A percentile compares a stretch with the other conserved stretches of the same genome.
These are phyloP conservation scores for Trogon melanurus DNA, from an alignment of 2,113 vertebrate genomes.

Conservation along the genomic window DNA sequence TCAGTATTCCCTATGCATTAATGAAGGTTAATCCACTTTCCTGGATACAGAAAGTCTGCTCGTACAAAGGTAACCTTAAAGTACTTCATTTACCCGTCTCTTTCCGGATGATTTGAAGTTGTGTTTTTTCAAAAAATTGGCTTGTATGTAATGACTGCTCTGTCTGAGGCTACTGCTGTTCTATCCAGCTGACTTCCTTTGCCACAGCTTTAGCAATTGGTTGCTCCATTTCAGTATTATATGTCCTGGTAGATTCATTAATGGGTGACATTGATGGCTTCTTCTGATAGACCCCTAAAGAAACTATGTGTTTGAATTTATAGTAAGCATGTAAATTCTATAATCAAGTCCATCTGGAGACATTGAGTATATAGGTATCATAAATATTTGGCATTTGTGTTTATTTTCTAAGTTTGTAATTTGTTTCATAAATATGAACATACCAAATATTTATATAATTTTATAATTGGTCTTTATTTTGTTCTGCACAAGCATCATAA, in stretches of 20 bases:
- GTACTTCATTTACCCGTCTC: not conserved
- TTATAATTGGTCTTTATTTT: not conserved
- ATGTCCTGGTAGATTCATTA: not conserved
- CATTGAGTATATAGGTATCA: rapidly evolving
- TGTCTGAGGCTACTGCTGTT: not conserved
- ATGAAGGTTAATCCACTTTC: slow-evolving; percentile 98
- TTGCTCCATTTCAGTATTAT: not conserved
- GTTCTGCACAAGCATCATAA: not conserved
- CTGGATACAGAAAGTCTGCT: slow-evolving; percentile 96
- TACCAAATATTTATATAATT: not conserved
- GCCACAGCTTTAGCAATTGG: not conserved
- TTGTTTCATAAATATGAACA: not conserved
- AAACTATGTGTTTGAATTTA: not conserved
- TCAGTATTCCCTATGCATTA: slow-evolving; percentile 94
- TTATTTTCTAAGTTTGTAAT: not conserved
- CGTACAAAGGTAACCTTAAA: slow-evolving; percentile 86
- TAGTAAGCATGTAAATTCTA: not conserved
- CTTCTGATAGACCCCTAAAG: not conserved
- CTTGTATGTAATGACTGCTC: not conserved
- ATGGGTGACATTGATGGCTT: not conserved
- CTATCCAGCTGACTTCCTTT: not conserved
- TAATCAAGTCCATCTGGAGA: not conserved
- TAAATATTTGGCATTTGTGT: not conserved
- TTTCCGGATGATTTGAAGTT: not conserved
- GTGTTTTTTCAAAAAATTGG: too few relatives aligned